Base-by-base conservation (phyloP, 2,888 invertebrate species). In the Orthonevra nobilis region DNA sequence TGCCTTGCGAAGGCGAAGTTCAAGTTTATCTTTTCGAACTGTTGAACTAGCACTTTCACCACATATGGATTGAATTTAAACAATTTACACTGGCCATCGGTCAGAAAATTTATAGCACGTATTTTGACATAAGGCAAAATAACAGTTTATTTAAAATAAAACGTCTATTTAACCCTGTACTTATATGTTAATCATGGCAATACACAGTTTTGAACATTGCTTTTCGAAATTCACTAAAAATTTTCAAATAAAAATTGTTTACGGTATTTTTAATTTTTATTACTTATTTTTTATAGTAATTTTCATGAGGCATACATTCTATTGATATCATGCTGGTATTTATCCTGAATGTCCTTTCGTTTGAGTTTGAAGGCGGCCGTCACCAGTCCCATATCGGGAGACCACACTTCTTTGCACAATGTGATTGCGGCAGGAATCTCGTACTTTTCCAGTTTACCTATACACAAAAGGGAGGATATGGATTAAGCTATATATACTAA, bases 321-420 rank as follows among this genome's bases (percentile, higher is more conserved):
- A 88, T 95, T 95, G 86, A 98, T 96, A 90, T 97, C 96, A 83
- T 94, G 93, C 89, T 96, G 94, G 91, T 97, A 99, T 84, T 94
- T 92, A 83, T 96, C 95, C 90, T 98, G 96, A 84, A 99, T 97
- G 89, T 96, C 96, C 92, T 97, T 97, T 85, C 99, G 92, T 90
- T 98, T 98, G 87, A 99, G 91, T 90, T 99, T 99, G 90, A 98
- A 97, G 60, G 99, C 98, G 82, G 98, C 99, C 26, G 99, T 99
- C 6, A 99, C 97, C 46, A 99, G 92, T 64, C 98, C 98, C 92
- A 95, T 96, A 87, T 98, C 98, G 0, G 99, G 98, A 0, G 97
- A 96, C 99, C 99, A 99, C 74, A 95, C 94, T 85, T 98, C 98
- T 54, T 94, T 92, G 87, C 96, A 95, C 66, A 99, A 90, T 87